A percentile compares a stretch with the other conserved stretches of the same genome.
These are phyloP conservation scores for Drosophila nigritarsus DNA, from an alignment of 2,888 invertebrate genomes.

Conservation along the genomic window DNA sequence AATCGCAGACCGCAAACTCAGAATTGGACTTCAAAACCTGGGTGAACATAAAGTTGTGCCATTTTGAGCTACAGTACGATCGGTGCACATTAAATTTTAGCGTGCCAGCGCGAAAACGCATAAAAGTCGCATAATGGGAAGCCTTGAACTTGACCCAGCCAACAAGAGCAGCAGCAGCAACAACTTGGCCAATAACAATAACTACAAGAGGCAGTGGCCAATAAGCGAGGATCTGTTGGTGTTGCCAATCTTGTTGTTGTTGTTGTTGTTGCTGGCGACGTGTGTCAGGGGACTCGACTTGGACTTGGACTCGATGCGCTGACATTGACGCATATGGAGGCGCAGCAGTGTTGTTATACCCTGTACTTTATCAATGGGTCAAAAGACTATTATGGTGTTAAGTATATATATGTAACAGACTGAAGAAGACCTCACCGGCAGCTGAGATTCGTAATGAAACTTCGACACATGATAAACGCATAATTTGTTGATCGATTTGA, in stretches of 20 bases:
- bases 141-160: slow-evolving; percentile 77
- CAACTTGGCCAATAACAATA: slow-evolving; percentile 69
- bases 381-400: neutral
- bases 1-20: neutral
- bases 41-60: slow-evolving; percentile 47
- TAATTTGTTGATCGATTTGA: neutral
- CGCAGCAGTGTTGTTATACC: slow-evolving; percentile 23
- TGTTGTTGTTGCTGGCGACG: slow-evolving; percentile 40
- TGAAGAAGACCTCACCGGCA: neutral
- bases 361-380: neutral
- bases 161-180: slow-evolving; percentile 44
- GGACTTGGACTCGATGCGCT: slow-evolving; percentile 70
- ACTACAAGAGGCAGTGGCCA: slow-evolving; percentile 55
- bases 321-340: slow-evolving; percentile 71
- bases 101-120: slow-evolving; percentile 61
- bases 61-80: slow-evolving; percentile 40
- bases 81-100: slow-evolving; percentile 48
- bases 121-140: slow-evolving; percentile 74
- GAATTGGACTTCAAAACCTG: slow-evolving; percentile 3
- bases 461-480: neutral
- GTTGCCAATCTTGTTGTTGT: slow-evolving; percentile 2
- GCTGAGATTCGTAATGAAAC: neutral
- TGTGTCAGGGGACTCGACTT: slow-evolving; percentile 64
- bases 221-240: slow-evolving; percentile 46
- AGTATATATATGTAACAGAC: neutral